Evolutionary conservation across 2,888 invertebrate genomes (phyloP), one percentile per base, ranked within the genome.

Genomic region (Megaustenia siamemsis): DNA sequence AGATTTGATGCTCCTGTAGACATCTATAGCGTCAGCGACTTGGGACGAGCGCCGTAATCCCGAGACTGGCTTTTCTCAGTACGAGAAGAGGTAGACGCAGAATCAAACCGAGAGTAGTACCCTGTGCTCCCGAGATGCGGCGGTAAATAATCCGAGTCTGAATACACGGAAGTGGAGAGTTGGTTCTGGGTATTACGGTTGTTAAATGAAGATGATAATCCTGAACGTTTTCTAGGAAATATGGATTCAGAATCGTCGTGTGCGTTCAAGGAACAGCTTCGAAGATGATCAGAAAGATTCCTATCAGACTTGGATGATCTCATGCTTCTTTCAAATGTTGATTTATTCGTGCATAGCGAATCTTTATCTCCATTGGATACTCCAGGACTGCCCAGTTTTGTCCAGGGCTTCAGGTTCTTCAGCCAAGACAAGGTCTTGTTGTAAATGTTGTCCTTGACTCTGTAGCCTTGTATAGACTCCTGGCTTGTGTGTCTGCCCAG

Each of bases 361-460:
- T 76, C 83, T 32, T 77, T 68, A 66, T 78, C 84, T 6, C 63
- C 28, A 69, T 82, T 77, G 63, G 69, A 56, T 38, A 60, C 3
- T 32, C 63, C 81, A 12, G 68, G 78, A 45, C 71, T 38, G 69
- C 53, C 45, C 69, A 75, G 76, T 28, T 83, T 84, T 69, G 86
- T 84, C 86, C 84, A 85, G 32, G 87, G 81, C 38, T 87, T 86
- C n/a, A 88, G 77, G 75, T 86, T 87, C 49, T 80, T 83, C 38
- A 88, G 83, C 87, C 87, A 88, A 35, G 88, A 88, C 77, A 88
- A 40, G 1, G 88, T 88, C 69, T 87, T 88, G 80, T 84, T 87
- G 81, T 88, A 88, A 53, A 88, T 80, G 73, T 86, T 86, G 66
- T 87, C 86, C 71, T 88, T 88, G 82, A 84, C 84, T 60, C 82